phyloP scores from a whole-genome alignment of 2,888 invertebrate genomes.

The Syrista parreyssii region DNA sequence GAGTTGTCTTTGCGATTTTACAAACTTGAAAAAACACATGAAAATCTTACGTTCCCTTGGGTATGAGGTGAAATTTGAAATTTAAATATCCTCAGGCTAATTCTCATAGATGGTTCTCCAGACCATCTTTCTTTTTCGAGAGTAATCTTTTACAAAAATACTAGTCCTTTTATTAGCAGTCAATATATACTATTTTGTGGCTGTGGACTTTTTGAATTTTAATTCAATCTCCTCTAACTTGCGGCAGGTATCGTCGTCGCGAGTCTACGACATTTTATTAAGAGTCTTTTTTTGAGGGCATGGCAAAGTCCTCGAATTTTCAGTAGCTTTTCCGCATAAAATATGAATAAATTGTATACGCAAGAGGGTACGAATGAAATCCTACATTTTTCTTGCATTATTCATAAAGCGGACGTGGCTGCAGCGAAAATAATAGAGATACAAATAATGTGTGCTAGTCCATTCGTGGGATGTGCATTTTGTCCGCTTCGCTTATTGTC shows the following conservation, averaged over 20 bases:
- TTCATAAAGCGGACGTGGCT: neutral
- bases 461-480: neutral
- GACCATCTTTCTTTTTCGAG: neutral
- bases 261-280: neutral
- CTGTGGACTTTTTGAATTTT: neutral
- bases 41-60: neutral
- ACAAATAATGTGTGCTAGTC: too few relatives aligned
- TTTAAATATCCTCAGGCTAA: neutral
- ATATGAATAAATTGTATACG: neutral
- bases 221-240: neutral
- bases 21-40: neutral
- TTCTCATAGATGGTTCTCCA: neutral
- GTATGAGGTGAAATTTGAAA: neutral
- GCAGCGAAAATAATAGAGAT: neutral
- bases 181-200: neutral
- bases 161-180: neutral
- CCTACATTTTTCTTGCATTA: neutral
- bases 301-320: neutral
- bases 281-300: neutral
- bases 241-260: neutral
- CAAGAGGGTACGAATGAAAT: neutral
- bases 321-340: neutral
- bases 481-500: neutral
- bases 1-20: neutral
- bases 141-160: neutral